Conservation (phyloP, 2,113 vertebrate genomes). For the Myrmecobius fasciatus region DNA sequence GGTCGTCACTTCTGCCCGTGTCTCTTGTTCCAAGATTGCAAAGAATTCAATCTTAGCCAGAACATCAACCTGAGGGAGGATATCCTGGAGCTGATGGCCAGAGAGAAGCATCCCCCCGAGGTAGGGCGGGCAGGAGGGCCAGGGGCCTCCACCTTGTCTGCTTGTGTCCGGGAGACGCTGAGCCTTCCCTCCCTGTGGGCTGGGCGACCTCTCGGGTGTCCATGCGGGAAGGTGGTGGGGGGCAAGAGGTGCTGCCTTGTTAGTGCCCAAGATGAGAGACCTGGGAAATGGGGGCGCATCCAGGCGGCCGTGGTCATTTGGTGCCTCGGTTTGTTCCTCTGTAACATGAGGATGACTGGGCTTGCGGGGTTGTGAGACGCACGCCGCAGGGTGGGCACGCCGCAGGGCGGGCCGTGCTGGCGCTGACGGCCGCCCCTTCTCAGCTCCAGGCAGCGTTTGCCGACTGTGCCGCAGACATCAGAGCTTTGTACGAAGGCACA, state of each 20-base stretch:
- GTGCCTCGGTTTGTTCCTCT: not conserved
- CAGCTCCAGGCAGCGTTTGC: constrained; percentile 91
- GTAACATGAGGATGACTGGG: not conserved
- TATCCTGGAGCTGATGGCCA: constrained; percentile 90
- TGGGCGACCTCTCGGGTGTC: not conserved
- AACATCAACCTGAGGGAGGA: constrained; percentile 86
- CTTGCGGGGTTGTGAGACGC: no score
- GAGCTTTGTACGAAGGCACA: constrained; percentile 69
- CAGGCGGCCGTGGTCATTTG: not conserved
- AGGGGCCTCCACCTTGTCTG: no score
- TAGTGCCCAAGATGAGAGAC: no score
- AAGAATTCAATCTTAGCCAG: constrained; percentile 83
- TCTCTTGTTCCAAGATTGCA: constrained; percentile 84
- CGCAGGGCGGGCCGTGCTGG: no score
- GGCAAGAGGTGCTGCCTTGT: no score
- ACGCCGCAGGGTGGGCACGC: not conserved
- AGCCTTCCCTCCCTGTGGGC: no score
- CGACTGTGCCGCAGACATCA: constrained; percentile 89
- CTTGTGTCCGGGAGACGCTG: no score
- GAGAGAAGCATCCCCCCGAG: constrained; percentile 90
- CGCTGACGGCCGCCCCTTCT: constrained; percentile 21
- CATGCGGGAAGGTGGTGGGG: no score
- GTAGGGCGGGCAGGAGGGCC: constrained; percentile 80
- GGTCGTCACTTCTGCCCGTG: not conserved
- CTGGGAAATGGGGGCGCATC: not conserved